These are phyloP conservation scores for Pherbina coryleti DNA, from an alignment of 2,888 invertebrate species.

Conservation along the genomic window DNA sequence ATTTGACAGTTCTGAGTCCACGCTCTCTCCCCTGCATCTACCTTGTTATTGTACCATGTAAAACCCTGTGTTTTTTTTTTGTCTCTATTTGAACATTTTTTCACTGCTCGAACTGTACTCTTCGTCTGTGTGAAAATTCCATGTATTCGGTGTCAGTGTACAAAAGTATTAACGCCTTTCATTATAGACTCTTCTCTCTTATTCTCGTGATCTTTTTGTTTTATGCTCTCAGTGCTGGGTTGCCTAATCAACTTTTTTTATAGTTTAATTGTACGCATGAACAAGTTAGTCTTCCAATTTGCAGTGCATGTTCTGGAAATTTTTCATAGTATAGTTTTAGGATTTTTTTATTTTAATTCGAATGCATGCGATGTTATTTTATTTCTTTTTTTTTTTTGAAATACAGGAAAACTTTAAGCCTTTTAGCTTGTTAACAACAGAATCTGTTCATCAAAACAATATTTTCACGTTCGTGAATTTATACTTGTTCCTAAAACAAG, in stretches of 20 bases:
- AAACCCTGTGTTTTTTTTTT: not conserved
- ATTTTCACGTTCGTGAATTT: no score
- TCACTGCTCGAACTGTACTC: conserved; percentile 24
- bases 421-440: no score
- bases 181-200: not conserved
- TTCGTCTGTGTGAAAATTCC: conserved; percentile 36
- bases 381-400: not conserved
- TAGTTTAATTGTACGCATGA: not conserved
- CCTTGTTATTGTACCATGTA: no score
- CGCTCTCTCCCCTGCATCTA: no score
- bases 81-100: not conserved
- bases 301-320: not conserved
- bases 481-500: no score
- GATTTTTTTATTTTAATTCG: not conserved
- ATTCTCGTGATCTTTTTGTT: not conserved
- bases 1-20: no score
- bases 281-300: not conserved
- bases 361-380: not conserved
- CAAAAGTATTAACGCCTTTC: not conserved
- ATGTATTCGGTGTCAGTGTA: conserved; percentile 27
- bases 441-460: no score
- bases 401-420: not conserved
- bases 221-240: not conserved
- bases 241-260: not conserved
- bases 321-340: not conserved